Base-by-base conservation (phyloP, 2,888 invertebrate species). In the Darwinula stevensoni region DNA sequence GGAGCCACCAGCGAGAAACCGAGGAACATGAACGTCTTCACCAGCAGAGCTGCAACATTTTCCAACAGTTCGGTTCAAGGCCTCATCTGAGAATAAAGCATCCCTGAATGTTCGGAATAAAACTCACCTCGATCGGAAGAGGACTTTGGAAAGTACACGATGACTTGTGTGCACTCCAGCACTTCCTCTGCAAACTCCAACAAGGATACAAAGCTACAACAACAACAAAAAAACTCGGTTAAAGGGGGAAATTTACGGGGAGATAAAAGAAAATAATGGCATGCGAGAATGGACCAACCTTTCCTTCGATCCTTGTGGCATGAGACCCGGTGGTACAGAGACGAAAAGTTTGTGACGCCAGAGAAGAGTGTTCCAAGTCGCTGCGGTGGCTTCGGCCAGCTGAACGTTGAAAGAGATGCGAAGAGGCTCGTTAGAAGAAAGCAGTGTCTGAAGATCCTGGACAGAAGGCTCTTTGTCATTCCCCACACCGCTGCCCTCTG, bases 171-270 rank as follows among this genome's bases (percentile, higher is more conserved):
- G 51, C 78, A 80, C 38, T 67, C 66, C 33, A 91, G 63, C 39
- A 72, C 66, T 48, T 91, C 88, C 52, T 91, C 91, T 33, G 86
- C 88, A 48, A 82, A 86, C 59, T 91, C 91, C 43, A 91, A 58
- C 33, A 91, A 62, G 30, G 80, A 69, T 45, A 91, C 68, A 57
- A 91, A 84, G 41, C 56, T 56, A 42, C 12, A 43, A 43, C 3
- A 31, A 34, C 11, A 26, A 14, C n/a, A n/a, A n/a, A n/a, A n/a
- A n/a, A n/a, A n/a, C n/a, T n/a, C n/a, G n/a, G n/a, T n/a, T n/a
- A n/a, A n/a, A n/a, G n/a, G n/a, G n/a, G n/a, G n/a, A n/a, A n/a
- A n/a, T n/a, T n/a, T n/a, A n/a, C n/a, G n/a, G n/a, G n/a, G n/a
- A n/a, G n/a, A n/a, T n/a, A n/a, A n/a, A n/a, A n/a, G n/a, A n/a